A percentile compares a stretch with the other conserved stretches of the same genome.
Conservation (phyloP, 2,113 vertebrate genomes). For the Anguilla rostrata region DNA sequence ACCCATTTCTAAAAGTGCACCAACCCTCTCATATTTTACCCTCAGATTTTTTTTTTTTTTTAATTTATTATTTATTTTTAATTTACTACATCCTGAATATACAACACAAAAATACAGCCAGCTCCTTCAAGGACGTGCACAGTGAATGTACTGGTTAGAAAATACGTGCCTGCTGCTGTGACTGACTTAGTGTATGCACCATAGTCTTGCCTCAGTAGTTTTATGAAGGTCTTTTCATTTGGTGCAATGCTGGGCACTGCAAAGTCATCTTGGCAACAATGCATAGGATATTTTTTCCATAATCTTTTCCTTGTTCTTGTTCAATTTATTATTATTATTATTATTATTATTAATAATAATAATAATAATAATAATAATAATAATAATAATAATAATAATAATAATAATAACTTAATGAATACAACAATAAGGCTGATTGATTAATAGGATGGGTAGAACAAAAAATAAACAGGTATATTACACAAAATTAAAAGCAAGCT, state of each 20-base stretch:
- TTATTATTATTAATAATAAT: too few relatives aligned
- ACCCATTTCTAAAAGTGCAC: not conserved
- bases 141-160: not conserved
- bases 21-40: not conserved
- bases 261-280: conserved; percentile 33
- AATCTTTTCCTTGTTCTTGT: not conserved
- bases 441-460: too few relatives aligned
- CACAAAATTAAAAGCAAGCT: too few relatives aligned
- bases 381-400: too few relatives aligned
- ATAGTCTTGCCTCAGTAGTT: conserved; percentile 32
- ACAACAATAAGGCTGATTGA: too few relatives aligned
- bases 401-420: too few relatives aligned
- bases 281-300: not conserved
- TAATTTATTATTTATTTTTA: not conserved
- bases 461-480: too few relatives aligned
- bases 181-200: conserved; percentile 24
- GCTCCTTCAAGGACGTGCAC: not conserved
- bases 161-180: not conserved
- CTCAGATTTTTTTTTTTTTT: not conserved
- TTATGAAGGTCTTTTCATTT: conserved; percentile 22
- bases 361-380: too few relatives aligned
- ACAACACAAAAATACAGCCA: not conserved
- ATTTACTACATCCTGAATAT: not conserved
- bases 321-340: not conserved
- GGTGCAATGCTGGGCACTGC: conserved; percentile 32